phyloP scores from a whole-genome alignment of 1,140 invertebrate genomes.

The Fragariocoptes setiger region DNA sequence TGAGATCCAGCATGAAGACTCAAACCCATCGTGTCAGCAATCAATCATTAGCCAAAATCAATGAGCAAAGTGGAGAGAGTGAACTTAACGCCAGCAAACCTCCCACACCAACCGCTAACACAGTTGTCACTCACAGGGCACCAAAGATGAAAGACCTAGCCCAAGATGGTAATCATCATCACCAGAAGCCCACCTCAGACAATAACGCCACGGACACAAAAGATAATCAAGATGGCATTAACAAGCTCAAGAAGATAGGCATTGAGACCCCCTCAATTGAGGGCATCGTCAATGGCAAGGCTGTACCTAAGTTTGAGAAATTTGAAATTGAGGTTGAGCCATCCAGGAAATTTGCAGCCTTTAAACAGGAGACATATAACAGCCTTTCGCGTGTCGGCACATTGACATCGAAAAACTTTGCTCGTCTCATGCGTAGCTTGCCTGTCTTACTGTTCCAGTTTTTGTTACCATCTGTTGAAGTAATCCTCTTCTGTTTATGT shows the following conservation, averaged over 20 bases:
- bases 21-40: background rate
- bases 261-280: background rate
- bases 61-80: too few relatives aligned
- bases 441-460: slow-evolving; percentile 35
- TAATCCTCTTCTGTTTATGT: slow-evolving; percentile 63
- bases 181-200: background rate
- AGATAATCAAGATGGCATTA: background rate
- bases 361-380: background rate
- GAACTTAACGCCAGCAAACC: background rate
- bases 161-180: background rate
- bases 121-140: background rate
- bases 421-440: slow-evolving; percentile 8
- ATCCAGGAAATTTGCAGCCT: background rate
- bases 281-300: background rate
- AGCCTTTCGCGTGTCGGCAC: background rate
- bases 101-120: background rate
- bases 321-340: background rate
- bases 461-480: slow-evolving; percentile 54
- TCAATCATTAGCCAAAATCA: too few relatives aligned
- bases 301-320: background rate
- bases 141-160: background rate
- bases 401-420: slow-evolving; percentile 4
- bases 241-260: too few relatives aligned
- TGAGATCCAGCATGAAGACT: too few relatives aligned
- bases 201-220: too few relatives aligned